Evolutionary conservation across 2,113 vertebrate species (phyloP).

Genomic region (Chitala chitala): DNA sequence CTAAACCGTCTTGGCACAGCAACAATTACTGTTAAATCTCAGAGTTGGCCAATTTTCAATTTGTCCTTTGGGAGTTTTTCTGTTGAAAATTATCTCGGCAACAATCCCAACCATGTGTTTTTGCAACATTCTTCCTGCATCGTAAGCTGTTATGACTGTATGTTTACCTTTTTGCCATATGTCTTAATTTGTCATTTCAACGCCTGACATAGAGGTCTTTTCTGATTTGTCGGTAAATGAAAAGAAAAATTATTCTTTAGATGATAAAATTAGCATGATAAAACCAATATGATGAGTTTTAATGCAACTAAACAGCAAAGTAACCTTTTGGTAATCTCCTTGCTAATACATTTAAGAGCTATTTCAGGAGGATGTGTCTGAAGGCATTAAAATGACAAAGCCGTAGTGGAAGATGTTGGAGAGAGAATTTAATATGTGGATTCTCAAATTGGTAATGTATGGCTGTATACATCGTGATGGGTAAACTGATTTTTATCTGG

Average conservation of each 20-base stretch:
- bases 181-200: conserved; percentile 1
- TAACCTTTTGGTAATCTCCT: no score
- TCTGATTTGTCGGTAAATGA: neutral
- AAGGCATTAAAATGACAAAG: neutral
- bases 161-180: conserved; percentile 18
- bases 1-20: conserved; percentile 48
- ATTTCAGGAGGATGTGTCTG: neutral
- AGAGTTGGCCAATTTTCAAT: conserved; percentile 51
- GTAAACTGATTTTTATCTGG: neutral
- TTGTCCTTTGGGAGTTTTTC: conserved; percentile 46
- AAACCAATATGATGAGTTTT: conserved; percentile 12
- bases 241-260: conserved; percentile 6
- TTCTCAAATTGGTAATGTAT: neutral
- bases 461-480: no score
- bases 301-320: neutral
- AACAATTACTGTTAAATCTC: conserved; percentile 47
- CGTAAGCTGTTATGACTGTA: conserved; percentile 20
- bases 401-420: no score
- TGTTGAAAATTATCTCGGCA: no score
- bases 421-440: no score
- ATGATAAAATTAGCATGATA: conserved; percentile 4
- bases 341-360: no score
- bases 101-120: no score
- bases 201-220: neutral
- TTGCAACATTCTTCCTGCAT: conserved; percentile 19